These are phyloP conservation scores for Pseudonaja textilis DNA, from an alignment of 2,113 vertebrate species.

Conservation along the genomic window DNA sequence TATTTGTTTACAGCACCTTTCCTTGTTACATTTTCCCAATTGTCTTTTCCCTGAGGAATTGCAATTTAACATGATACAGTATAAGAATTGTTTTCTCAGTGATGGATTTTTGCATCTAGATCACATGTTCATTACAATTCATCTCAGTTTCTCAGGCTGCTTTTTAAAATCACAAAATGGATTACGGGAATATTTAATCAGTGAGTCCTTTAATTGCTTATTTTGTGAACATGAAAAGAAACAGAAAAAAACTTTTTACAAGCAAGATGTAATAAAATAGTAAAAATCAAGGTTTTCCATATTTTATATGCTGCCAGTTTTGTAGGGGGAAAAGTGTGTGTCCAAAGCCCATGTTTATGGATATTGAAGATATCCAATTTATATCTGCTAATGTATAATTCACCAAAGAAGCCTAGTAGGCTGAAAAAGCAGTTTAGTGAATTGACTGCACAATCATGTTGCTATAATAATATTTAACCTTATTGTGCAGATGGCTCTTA, in stretches of 20 bases:
- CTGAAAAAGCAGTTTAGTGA: slow-evolving; percentile 14
- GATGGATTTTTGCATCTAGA: slow-evolving; percentile 1
- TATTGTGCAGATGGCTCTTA: slow-evolving; percentile 4
- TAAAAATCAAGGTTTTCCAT: slow-evolving; percentile 26
- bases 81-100: slow-evolving; percentile 45
- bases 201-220: slow-evolving; percentile 63
- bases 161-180: slow-evolving; percentile 56
- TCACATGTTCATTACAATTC: slow-evolving; percentile 55
- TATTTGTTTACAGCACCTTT: slow-evolving; percentile 31
- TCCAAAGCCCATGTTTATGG: slow-evolving; percentile 4
- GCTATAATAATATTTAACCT: not conserved
- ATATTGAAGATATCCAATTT: slow-evolving; percentile 1
- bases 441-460: slow-evolving; percentile 3
- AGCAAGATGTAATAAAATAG: slow-evolving; percentile 38
- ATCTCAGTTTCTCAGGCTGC: slow-evolving; percentile 44
- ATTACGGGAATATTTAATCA: slow-evolving; percentile 63
- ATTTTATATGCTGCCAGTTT: slow-evolving; percentile 34
- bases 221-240: slow-evolving; percentile 32
- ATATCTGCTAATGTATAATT: slow-evolving; percentile 12
- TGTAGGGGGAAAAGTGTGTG: slow-evolving; percentile 2
- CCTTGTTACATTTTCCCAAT: slow-evolving; percentile 13
- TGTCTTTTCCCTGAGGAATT: slow-evolving; percentile 47
- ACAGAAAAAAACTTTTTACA: slow-evolving; percentile 29
- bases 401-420: slow-evolving; percentile 5
- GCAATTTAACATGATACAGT: slow-evolving; percentile 30